phyloP scores from a whole-genome alignment of 2,888 invertebrate genomes.

The Tortrix viridana region DNA sequence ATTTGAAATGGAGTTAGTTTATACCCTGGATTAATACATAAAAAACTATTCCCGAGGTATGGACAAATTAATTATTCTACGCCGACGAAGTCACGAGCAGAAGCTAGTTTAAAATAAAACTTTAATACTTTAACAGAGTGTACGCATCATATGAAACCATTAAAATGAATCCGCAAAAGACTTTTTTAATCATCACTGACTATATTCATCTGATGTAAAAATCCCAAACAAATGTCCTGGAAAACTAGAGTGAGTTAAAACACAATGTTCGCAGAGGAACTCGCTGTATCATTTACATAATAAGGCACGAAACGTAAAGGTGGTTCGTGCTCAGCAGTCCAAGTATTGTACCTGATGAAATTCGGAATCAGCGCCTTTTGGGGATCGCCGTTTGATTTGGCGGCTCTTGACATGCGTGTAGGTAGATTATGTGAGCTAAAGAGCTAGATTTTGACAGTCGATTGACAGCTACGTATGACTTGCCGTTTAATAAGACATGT shows the following conservation, averaged over 20 bases:
- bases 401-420: neutral
- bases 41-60: too few relatives aligned
- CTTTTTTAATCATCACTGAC: conserved; percentile 34
- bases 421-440: too few relatives aligned
- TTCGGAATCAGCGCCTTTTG: conserved; percentile 51
- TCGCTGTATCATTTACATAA: conserved; percentile 55
- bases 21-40: too few relatives aligned
- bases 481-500: too few relatives aligned
- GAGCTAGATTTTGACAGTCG: too few relatives aligned
- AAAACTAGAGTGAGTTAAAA: conserved; percentile 47
- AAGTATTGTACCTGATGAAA: conserved; percentile 55
- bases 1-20: too few relatives aligned
- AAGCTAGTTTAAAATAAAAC: too few relatives aligned
- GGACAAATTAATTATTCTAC: too few relatives aligned
- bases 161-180: conserved; percentile 1
- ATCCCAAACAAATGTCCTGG: conserved; percentile 38
- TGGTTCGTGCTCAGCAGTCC: conserved; percentile 50
- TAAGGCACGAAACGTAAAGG: conserved; percentile 53
- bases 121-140: too few relatives aligned
- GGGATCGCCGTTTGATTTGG: conserved; percentile 23
- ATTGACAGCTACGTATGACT: too few relatives aligned
- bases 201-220: conserved; percentile 51
- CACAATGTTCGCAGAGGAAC: conserved; percentile 47
- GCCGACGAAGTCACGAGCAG: too few relatives aligned
- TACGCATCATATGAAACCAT: too few relatives aligned